Percentiles rank a stretch among this genome's conserved stretches.
These are phyloP conservation scores for Micromesistius poutassou DNA, from an alignment of 2,797 vertebrate species.

Conservation along the genomic window DNA sequence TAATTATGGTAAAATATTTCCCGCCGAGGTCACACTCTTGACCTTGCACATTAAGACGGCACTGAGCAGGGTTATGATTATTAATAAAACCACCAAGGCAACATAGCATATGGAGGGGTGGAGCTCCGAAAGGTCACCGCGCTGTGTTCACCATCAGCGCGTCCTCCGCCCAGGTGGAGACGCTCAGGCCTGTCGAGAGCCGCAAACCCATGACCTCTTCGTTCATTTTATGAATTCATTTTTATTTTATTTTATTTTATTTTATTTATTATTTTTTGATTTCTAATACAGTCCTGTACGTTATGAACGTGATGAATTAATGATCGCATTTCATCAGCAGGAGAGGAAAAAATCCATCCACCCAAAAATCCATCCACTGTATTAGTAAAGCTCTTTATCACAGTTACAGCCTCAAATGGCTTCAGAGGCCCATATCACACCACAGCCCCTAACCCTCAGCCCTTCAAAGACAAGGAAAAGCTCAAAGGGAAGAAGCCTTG, in stretches of 20 bases:
- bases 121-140: neutral
- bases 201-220: neutral
- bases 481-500: neutral
- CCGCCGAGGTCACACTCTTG: neutral
- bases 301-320: too few relatives aligned
- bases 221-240: neutral
- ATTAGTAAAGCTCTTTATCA: too few relatives aligned
- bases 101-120: neutral
- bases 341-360: too few relatives aligned
- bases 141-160: neutral
- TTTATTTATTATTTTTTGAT: neutral
- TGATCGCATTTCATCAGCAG: too few relatives aligned
- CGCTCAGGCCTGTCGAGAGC: neutral
- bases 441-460: neutral
- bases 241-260: neutral
- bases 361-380: too few relatives aligned
- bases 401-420: too few relatives aligned
- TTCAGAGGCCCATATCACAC: too few relatives aligned
- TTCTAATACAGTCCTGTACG: too few relatives aligned
- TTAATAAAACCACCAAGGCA: neutral
- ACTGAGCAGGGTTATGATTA: neutral
- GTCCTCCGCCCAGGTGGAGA: neutral
- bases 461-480: neutral
- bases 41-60: neutral
- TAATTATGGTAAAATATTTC: conserved; percentile 1